These are phyloP conservation scores for Pollenia griseotomentosa DNA, from an alignment of 2,888 invertebrate genomes.

Conservation along the genomic window DNA sequence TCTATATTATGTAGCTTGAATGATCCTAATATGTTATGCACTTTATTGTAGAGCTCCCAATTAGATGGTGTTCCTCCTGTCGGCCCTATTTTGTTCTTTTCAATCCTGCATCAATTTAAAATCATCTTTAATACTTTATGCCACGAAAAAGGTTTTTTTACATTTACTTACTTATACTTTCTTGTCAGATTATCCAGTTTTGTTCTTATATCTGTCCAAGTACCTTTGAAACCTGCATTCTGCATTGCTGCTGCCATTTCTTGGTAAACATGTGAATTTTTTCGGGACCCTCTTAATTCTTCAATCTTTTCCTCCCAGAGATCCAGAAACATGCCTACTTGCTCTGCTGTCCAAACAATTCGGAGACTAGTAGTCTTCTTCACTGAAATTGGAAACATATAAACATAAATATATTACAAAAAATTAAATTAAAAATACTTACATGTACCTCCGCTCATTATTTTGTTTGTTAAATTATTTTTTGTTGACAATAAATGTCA, in stretches of 20 bases:
- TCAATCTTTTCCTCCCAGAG: constrained; percentile 33
- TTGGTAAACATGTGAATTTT: constrained; percentile 21
- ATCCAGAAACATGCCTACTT: background rate
- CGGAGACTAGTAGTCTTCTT: constrained; percentile 12
- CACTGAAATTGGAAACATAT: background rate
- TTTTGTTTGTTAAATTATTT: too few species aligned
- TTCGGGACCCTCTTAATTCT: background rate
- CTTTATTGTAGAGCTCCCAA: background rate
- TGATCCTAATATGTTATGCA: background rate
- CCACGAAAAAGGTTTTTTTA: background rate
- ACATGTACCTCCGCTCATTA: too few species aligned
- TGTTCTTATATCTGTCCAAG: background rate
- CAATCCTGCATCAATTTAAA: background rate
- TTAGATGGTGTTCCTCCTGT: constrained; percentile 3
- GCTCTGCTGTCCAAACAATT: background rate
- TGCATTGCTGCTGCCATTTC: constrained; percentile 20
- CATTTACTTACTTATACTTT: background rate
- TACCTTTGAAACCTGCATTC: background rate
- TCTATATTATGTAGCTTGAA: background rate
- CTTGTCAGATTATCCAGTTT: constrained; percentile 15
- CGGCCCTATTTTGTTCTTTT: constrained; percentile 5
- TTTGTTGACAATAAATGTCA: too few species aligned
- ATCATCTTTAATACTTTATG: too few species aligned
- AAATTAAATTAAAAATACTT: too few species aligned
- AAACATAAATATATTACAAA: too few species aligned